phyloP scores from a whole-genome alignment of 2,113 vertebrate species.

The Callospermophilus lateralis region DNA sequence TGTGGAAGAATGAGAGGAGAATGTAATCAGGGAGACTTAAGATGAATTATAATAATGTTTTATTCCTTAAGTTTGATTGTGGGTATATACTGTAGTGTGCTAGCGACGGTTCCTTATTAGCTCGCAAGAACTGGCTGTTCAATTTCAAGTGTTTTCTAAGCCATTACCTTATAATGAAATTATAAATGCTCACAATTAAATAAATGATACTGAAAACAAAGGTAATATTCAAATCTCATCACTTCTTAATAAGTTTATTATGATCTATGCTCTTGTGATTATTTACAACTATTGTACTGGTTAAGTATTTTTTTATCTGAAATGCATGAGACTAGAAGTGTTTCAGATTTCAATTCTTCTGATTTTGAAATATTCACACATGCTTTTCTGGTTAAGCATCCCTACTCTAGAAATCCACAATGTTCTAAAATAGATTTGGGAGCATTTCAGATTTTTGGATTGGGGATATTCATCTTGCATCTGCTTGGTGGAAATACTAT shows the following conservation, averaged over 20 bases:
- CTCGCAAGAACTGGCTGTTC: not conserved
- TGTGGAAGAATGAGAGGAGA: not conserved
- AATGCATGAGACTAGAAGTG: not conserved
- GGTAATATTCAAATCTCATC: slow-evolving; percentile 43
- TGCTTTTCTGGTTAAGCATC: not conserved
- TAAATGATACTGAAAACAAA: slow-evolving; percentile 43
- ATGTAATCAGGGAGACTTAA: not conserved
- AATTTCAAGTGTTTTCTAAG: slow-evolving; percentile 60
- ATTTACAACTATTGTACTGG: not conserved
- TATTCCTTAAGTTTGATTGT: slow-evolving; percentile 1
- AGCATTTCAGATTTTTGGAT: not conserved
- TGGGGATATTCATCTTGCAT: not conserved
- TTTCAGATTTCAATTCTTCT: not conserved
- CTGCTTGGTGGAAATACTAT: not conserved
- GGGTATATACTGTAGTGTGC: not conserved
- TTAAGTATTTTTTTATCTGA: not conserved
- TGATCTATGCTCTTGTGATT: not conserved
- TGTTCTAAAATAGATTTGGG: not conserved
- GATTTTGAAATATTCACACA: not conserved
- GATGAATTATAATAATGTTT: slow-evolving; percentile 3
- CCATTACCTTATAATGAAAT: slow-evolving; percentile 48
- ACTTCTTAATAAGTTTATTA: slow-evolving; percentile 33
- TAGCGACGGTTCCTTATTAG: not conserved
- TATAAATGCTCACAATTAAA: slow-evolving; percentile 53
- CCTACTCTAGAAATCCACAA: not conserved